Evolutionary conservation across 2,797 vertebrate species (phyloP).

Genomic region (Protonibea diacanthus): DNA sequence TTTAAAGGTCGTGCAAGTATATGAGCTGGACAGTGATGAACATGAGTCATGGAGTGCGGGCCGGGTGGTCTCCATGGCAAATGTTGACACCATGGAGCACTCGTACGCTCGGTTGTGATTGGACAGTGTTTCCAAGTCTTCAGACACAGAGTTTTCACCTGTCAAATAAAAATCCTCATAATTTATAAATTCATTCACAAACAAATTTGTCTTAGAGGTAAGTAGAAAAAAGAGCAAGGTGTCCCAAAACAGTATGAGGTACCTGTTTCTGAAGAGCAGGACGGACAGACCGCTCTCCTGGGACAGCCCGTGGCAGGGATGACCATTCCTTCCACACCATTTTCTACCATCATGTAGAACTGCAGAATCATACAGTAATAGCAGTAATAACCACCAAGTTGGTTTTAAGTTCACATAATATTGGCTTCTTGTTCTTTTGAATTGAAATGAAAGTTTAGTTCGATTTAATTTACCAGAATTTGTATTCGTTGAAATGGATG

Average conservation of each 20-base stretch:
- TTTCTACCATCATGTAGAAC: slow-evolving; percentile 84
- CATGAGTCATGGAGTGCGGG: slow-evolving; percentile 19
- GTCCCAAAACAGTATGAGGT: background rate
- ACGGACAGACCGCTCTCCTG: slow-evolving; percentile 71
- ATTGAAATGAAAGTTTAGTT: background rate
- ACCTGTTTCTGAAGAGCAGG: slow-evolving; percentile 83
- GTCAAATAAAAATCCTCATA: background rate
- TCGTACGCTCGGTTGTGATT: slow-evolving; percentile 66
- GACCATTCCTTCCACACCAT: slow-evolving; percentile 56
- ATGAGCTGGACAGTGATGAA: slow-evolving; percentile 50
- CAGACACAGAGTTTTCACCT: slow-evolving; percentile 68
- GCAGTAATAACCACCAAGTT: background rate
- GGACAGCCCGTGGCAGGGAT: slow-evolving; percentile 68
- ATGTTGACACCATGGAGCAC: slow-evolving; percentile 58
- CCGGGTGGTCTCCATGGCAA: slow-evolving; percentile 42
- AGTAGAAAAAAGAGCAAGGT: background rate
- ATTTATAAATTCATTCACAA: background rate
- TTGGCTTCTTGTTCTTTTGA: no score
- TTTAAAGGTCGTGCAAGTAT: slow-evolving; percentile 52
- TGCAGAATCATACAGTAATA: slow-evolving; percentile 61
- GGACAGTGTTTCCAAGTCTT: slow-evolving; percentile 55
- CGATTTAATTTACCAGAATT: background rate
- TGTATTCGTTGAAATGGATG: background rate
- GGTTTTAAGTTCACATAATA: no score
- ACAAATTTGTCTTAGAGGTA: background rate